Base-by-base conservation (phyloP, 2,113 vertebrate genomes). In the Cacatua alba region DNA sequence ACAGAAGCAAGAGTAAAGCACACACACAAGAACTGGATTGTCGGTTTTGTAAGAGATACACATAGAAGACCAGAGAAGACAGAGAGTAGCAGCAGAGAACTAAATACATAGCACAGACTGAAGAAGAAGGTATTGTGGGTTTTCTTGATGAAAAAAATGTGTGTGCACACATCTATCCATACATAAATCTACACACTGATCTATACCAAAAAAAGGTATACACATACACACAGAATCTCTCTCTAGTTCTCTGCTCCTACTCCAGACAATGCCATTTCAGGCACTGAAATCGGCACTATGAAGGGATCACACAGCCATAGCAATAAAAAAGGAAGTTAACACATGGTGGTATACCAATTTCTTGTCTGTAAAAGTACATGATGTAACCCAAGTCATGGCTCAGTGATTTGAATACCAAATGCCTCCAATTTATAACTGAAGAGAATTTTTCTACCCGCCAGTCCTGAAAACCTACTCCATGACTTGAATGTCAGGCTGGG, bases 381-480 rank as follows among this genome's bases (percentile, higher is more conserved):
- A 37, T 37, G 35, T 37, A 37, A 37, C 35, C 35, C 35, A 37
- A 37, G 35, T 37, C 35, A 37, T 37, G 35, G 35, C 35, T 37
- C 35, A 37, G 35, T 37, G 35, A 37, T 37, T 37, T 37, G 35
- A 37, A 81, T 63, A 74, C 11, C 18, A 88, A 90, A 75, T 53
- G 14, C 24, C 51, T 86, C 33, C 26, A 77, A 64, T 85, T 91
- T 65, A 52, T 51, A 84, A 84, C 0, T 62, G 59, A 69, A 91
- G 24, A 29, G 2, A 60, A 33, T 82, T 90, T 94, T 88, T 86
- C 68, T 71, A 94, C 76, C 75, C 1, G 0, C 35, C 17, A 90
- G 82, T 72, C 79, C 82, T 86, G 82, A 95, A 96, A 96, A 94
- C 85, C 64, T 18, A 93, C 63, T 62, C 35, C 29, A 19, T 31